Evolutionary conservation across 2,797 vertebrate species (phyloP).

Genomic region (Chromobotia macracanthus): DNA sequence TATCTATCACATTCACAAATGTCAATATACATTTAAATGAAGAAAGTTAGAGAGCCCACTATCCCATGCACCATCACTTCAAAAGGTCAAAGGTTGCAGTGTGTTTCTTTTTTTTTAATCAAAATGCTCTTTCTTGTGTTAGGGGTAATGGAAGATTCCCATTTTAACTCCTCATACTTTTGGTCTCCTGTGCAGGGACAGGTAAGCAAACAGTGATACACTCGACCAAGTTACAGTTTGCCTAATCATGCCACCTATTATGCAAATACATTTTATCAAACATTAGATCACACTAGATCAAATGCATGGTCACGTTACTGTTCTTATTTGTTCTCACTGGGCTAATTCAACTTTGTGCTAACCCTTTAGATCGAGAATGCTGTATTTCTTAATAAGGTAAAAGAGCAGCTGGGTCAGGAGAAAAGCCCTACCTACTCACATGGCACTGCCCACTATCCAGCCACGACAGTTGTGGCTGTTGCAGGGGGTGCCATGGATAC

Average conservation of each 20-base stretch:
- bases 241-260: neutral
- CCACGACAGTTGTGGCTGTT: constrained; percentile 86
- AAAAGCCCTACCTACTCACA: constrained; percentile 85
- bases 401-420: constrained; percentile 91
- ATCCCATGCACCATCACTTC: neutral
- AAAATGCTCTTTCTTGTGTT: constrained; percentile 46
- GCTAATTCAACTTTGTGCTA: constrained; percentile 9
- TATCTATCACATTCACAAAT: neutral
- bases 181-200: constrained; percentile 96
- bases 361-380: constrained; percentile 90
- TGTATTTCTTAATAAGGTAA: constrained; percentile 98
- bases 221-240: neutral
- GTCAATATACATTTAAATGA: neutral
- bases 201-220: constrained; percentile 72
- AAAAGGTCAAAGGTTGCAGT: neutral
- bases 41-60: neutral
- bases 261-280: neutral
- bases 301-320: neutral
- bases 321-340: neutral
- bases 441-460: constrained; percentile 89
- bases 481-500: constrained; percentile 85
- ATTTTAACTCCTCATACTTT: constrained; percentile 98
- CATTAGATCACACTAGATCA: neutral
- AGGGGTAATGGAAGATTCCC: constrained; percentile 97
- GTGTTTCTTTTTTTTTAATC: neutral